phyloP scores from a whole-genome alignment of 2,797 vertebrate genomes.

The Orientallactaga sibirica region DNA sequence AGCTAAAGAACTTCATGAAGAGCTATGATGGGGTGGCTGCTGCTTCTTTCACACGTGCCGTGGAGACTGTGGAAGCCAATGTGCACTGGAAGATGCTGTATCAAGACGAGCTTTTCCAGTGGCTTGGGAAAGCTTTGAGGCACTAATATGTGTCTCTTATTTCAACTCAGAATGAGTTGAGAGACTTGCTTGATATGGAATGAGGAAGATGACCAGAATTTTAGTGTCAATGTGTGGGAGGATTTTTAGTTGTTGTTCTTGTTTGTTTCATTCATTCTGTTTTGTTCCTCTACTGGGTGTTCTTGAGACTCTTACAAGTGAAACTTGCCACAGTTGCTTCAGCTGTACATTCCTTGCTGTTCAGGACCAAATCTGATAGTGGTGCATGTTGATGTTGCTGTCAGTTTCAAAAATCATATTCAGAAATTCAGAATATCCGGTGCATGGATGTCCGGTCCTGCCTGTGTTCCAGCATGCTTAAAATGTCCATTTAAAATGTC shows the following conservation, averaged over 20 bases:
- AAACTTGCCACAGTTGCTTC: constrained; percentile 82
- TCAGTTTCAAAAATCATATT: constrained; percentile 81
- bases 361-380: constrained; percentile 85
- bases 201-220: constrained; percentile 78
- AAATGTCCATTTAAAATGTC: constrained; percentile 82
- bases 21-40: constrained; percentile 91
- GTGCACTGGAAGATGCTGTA: constrained; percentile 96
- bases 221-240: constrained; percentile 76
- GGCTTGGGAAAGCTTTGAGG: constrained; percentile 92
- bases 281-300: constrained; percentile 66
- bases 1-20: constrained; percentile 96
- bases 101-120: constrained; percentile 95
- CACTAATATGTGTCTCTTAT: constrained; percentile 80
- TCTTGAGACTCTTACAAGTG: constrained; percentile 82
- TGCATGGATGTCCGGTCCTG: constrained; percentile 92
- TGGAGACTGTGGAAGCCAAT: constrained; percentile 97
- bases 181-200: constrained; percentile 78
- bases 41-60: constrained; percentile 92
- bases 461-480: constrained; percentile 91
- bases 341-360: constrained; percentile 82
- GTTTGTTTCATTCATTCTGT: constrained; percentile 58
- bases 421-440: constrained; percentile 85
- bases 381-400: constrained; percentile 90
- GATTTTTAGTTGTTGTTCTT: constrained; percentile 72
- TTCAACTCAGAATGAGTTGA: constrained; percentile 73